These are phyloP conservation scores for Pentamera pediparva DNA, from an alignment of 53 echinoderm and acorn worm genomes.

Conservation along the genomic window DNA sequence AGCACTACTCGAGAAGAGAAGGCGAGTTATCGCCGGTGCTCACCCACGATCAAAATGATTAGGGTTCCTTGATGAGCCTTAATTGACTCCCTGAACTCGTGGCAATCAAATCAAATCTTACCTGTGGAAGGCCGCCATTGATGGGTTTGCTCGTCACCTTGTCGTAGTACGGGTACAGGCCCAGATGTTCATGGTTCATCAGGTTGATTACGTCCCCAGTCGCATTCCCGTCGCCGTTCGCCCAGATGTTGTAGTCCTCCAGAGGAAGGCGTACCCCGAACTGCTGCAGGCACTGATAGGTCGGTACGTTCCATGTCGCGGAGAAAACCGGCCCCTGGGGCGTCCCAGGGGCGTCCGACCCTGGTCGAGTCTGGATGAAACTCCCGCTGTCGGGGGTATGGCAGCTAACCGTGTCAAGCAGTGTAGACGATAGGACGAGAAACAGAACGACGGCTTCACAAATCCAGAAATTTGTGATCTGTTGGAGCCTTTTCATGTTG, in stretches of 20 bases:
- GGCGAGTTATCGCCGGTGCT: no score
- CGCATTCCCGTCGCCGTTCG: constrained; percentile 29
- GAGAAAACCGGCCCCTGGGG: constrained; percentile 20
- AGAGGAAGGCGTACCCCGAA: constrained; percentile 53
- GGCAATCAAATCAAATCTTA: no score
- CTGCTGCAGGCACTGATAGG: constrained; percentile 9
- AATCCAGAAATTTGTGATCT: no score
- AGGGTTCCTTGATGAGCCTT: no score
- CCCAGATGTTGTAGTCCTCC: constrained; percentile 34
- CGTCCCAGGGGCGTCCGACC: neutral
- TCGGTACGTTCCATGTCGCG: constrained; percentile 61
- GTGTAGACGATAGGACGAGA: no score
- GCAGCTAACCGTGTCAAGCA: no score
- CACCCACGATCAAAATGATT: no score
- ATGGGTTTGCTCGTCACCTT: neutral
- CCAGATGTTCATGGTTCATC: constrained; percentile 22
- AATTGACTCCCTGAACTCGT: no score
- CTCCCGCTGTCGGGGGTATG: no score
- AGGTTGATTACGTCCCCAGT: constrained; percentile 41
- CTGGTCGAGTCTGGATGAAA: neutral
- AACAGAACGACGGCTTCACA: no score
- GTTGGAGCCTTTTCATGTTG: no score
- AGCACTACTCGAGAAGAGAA: no score
- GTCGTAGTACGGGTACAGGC: constrained; percentile 45
- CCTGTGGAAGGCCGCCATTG: constrained; percentile 79